Evolutionary conservation across 2,797 vertebrate genomes (phyloP), one percentile per base, ranked within the genome.

Genomic region (Spondyliosoma cantharus): DNA sequence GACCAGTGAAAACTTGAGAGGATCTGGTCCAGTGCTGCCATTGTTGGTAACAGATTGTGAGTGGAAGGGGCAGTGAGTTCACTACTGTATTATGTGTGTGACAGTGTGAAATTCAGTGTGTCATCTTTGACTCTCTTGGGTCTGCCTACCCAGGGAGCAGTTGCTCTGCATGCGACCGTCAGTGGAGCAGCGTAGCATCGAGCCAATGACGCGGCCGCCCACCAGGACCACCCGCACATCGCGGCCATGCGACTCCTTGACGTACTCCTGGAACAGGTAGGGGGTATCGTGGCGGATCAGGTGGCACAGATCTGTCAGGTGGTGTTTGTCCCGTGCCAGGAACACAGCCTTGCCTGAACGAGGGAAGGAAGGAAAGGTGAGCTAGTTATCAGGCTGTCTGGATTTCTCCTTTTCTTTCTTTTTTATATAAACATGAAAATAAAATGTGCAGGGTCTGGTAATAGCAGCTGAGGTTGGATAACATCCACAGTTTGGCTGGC

Each of bases 141-240:
- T 84, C 61, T 79, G 65, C 94, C 66, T 93, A 97, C 97, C 97
- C 17, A 97, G 92, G 46, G 96, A 97, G 89, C 96, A 97, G 94
- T 97, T 97, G 94, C 97, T 97, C 79, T 97, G 97, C 96, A 97
- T 97, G 61, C 97, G 96, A n/a, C 96, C 97, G 0, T 97, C 96
- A 0, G 96, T 97, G 84, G 96, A 97, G 86, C 96, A 97, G 87
- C 97, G 96, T 8, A 97, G 91, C 96, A 97, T 97, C 7, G 96
- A 97, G 81, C 96, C 96, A 0, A 97, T 96, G 82, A 97, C 95
- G 5, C 94, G 95, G 45, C 96, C 97, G 1, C 97, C 97, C 14
- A 97, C 96, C 71, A 97, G 94, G 43, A 97, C 96, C 90, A 97
- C 97, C 0, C 97, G 95, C 75, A 97, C 95, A 12, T 97, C 97